phyloP scores from a whole-genome alignment of 1,140 invertebrate genomes.

The Bombus cullumanus region DNA sequence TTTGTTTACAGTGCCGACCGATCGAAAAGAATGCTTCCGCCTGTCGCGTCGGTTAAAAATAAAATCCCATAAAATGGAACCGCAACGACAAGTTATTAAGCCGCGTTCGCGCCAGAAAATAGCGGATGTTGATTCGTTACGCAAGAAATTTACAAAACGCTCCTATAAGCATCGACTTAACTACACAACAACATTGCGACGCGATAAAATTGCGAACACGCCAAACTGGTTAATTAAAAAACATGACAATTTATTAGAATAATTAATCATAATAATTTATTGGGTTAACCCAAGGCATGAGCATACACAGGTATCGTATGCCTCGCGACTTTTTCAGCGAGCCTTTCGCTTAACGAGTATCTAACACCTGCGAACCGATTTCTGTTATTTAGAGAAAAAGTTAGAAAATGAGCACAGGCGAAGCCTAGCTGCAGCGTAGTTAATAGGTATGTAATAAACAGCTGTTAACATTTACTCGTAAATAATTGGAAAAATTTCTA shows the following conservation, averaged over 20 bases:
- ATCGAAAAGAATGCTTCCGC: neutral
- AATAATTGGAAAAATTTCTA: neutral
- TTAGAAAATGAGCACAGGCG: neutral
- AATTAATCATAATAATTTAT: neutral
- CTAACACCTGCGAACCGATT: neutral
- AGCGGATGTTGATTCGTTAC: neutral
- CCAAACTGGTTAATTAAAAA: neutral
- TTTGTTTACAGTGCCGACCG: neutral
- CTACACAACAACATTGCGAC: neutral
- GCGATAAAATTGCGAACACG: neutral
- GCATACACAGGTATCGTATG: too few relatives aligned
- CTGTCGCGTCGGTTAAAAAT: neutral
- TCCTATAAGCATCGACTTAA: neutral
- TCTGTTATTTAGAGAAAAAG: neutral
- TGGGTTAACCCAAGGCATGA: neutral
- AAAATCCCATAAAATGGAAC: neutral
- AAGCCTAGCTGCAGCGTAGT: neutral
- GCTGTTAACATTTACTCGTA: neutral
- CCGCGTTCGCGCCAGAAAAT: neutral
- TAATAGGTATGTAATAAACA: neutral
- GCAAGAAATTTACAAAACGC: neutral
- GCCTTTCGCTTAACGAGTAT: neutral
- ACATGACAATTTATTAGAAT: neutral
- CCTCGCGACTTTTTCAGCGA: neutral
- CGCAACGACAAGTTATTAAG: neutral